Percentiles rank a stretch among this genome's conserved stretches.
Evolutionary conservation across 2,888 invertebrate genomes (phyloP).

Genomic region (Allacma fusca): DNA sequence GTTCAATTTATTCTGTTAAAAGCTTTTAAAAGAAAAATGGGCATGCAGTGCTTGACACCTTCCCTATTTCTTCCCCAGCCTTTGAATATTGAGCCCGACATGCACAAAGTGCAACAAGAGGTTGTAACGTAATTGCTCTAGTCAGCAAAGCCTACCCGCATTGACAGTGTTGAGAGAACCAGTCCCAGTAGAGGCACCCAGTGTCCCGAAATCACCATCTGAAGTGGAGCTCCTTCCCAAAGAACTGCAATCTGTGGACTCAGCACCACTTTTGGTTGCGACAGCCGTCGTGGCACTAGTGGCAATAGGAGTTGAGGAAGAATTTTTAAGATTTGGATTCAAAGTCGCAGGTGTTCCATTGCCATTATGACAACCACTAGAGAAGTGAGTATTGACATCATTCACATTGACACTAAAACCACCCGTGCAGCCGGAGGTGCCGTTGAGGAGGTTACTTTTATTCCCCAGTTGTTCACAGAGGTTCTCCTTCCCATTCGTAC

Average conservation of each 20-base stretch:
- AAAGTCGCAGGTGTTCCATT: slow-evolving; percentile 29
- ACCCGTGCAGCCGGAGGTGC: slow-evolving; percentile 1
- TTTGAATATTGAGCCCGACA: background rate
- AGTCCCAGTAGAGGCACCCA: slow-evolving; percentile 46
- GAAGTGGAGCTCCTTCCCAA: slow-evolving; percentile 63
- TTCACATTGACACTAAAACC: slow-evolving; percentile 44
- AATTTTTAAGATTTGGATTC: slow-evolving; percentile 37
- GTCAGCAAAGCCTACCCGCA: slow-evolving; percentile 49
- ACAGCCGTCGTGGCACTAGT: background rate
- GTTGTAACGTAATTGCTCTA: background rate
- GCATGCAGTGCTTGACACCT: background rate
- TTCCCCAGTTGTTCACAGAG: background rate
- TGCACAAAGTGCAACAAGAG: slow-evolving; percentile 8
- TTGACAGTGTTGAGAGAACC: slow-evolving; percentile 50
- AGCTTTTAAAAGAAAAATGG: background rate
- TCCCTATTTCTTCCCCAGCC: background rate
- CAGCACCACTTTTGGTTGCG: slow-evolving; percentile 47
- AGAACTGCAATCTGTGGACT: slow-evolving; percentile 63
- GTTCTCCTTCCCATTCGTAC: slow-evolving; percentile 37
- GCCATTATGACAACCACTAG: slow-evolving; percentile 37
- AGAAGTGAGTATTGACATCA: slow-evolving; percentile 39
- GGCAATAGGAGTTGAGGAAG: slow-evolving; percentile 14
- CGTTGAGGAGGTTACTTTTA: slow-evolving; percentile 6
- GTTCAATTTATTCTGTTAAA: background rate
- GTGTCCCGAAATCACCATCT: slow-evolving; percentile 63